Percentiles rank a stretch among this genome's conserved stretches.
Evolutionary conservation across 2,797 vertebrate species (phyloP).

Genomic region (Hylomyscus alleni): DNA sequence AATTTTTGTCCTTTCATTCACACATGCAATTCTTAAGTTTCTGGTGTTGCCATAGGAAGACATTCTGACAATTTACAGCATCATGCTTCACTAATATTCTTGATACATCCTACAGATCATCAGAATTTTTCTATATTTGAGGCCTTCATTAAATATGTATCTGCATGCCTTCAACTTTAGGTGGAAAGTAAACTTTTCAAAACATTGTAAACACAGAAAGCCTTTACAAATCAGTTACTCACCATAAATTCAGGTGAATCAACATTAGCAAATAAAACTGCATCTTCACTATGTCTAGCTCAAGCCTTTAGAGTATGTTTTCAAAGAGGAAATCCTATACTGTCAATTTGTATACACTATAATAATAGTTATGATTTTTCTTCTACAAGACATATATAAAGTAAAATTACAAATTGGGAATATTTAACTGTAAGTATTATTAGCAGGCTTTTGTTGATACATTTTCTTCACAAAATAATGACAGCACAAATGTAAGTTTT

Average conservation of each 20-base stretch:
- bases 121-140: background rate
- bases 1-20: background rate
- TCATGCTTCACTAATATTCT: background rate
- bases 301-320: background rate
- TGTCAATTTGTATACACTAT: background rate
- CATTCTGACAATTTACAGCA: background rate
- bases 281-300: background rate
- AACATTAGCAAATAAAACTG: background rate
- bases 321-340: background rate
- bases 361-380: background rate
- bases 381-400: background rate
- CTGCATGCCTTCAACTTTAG: background rate
- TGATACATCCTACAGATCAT: background rate
- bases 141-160: background rate
- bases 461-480: conserved; percentile 25
- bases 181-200: background rate
- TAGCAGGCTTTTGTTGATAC: background rate
- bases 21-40: background rate
- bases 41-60: background rate
- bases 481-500: conserved; percentile 55
- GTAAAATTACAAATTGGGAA: conserved; percentile 18
- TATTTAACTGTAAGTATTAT: conserved; percentile 40
- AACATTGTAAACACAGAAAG: background rate
- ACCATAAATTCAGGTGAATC: background rate
- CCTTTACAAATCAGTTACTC: background rate